Percentiles rank a stretch among this genome's conserved stretches.
These are phyloP conservation scores for Microcebus lehilahytsara DNA, from an alignment of 2,113 vertebrate genomes.

Conservation along the genomic window DNA sequence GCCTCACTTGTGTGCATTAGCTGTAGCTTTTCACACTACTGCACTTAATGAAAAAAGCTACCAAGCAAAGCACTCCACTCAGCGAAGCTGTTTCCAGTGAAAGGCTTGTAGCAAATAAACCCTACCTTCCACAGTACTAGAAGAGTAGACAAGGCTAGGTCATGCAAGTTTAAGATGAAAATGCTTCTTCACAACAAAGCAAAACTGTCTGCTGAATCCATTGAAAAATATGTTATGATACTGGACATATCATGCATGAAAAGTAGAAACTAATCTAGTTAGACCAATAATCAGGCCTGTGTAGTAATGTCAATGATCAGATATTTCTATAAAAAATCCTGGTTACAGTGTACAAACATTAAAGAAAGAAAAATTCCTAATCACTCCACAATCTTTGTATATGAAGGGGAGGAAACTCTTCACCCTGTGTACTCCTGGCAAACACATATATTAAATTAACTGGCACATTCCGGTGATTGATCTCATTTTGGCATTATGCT, in stretches of 20 bases:
- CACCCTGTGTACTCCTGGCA: not conserved
- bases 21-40: constrained; percentile 68
- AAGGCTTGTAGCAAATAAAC: not conserved
- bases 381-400: not conserved
- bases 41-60: constrained; percentile 70
- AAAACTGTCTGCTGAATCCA: not conserved
- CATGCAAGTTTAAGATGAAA: not conserved
- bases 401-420: not conserved
- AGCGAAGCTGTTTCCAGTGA: constrained; percentile 58
- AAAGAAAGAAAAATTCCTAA: not conserved
- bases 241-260: not conserved
- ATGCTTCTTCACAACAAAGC: constrained; percentile 36
- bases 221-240: not conserved
- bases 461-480: not conserved
- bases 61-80: constrained; percentile 58
- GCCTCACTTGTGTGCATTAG: constrained; percentile 48
- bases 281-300: not conserved
- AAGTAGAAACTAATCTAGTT: not conserved
- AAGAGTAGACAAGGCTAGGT: not conserved
- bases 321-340: not conserved
- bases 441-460: not conserved
- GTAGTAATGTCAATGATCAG: not conserved
- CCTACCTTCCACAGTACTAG: not conserved
- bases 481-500: not conserved
- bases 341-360: not conserved